These are phyloP conservation scores for Silvanus unidentatus DNA, from an alignment of 2,888 invertebrate species.

Conservation along the genomic window DNA sequence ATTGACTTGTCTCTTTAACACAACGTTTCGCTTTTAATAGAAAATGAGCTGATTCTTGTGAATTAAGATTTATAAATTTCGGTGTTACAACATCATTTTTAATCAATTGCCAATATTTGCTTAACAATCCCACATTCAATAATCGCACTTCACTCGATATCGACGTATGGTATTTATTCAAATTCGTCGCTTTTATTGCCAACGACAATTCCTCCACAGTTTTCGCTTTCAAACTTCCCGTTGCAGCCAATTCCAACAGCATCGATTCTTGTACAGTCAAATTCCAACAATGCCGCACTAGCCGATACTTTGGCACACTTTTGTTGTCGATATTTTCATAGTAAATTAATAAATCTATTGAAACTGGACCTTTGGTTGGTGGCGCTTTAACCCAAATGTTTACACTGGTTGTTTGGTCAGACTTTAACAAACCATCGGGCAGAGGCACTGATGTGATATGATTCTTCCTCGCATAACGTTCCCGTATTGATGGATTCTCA, in stretches of 20 bases:
- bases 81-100: conserved; percentile 34
- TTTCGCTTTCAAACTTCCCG: conserved; percentile 45
- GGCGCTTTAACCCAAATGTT: conserved; percentile 68
- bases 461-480: conserved; percentile 42
- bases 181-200: conserved; percentile 64
- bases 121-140: conserved; percentile 55
- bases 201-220: conserved; percentile 57
- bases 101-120: conserved; percentile 55
- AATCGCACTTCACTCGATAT: conserved; percentile 53
- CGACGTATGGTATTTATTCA: conserved; percentile 58
- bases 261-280: conserved; percentile 58
- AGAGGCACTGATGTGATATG: conserved; percentile 46
- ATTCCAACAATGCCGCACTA: conserved; percentile 61
- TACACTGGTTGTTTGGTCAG: conserved; percentile 50
- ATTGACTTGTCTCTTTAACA: conserved; percentile 24
- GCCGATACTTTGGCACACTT: conserved; percentile 49
- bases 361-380: conserved; percentile 55
- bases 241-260: conserved; percentile 49
- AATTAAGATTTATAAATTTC: conserved; percentile 44
- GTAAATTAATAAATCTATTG: conserved; percentile 66
- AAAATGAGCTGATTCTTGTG: conserved; percentile 51
- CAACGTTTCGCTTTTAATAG: conserved; percentile 47
- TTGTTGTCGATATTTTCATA: conserved; percentile 53
- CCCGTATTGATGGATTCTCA: conserved; percentile 28
- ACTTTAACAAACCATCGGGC: conserved; percentile 48